Conservation (phyloP, 2,113 vertebrate species). For the Leptobrachium ailaonicum region DNA sequence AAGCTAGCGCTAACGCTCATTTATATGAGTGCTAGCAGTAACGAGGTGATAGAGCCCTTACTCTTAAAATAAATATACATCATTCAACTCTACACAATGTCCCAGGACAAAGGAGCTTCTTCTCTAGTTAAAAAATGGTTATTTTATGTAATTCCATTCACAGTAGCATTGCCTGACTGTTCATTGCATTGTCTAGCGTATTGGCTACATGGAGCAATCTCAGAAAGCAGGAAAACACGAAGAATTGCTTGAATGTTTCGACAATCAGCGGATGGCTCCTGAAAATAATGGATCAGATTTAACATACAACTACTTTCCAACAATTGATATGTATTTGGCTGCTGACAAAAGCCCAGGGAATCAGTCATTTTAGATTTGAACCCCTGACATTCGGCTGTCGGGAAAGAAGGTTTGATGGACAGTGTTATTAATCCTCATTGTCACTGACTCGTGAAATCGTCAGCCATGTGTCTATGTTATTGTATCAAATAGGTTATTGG, state of each 20-base stretch:
- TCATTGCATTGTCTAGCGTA: not conserved
- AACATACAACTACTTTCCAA: conserved; percentile 26
- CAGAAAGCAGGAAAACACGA: not conserved
- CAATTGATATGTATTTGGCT: conserved; percentile 17
- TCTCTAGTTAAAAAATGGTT: too few relatives aligned
- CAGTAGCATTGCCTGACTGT: too few relatives aligned
- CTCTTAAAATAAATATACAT: too few relatives aligned
- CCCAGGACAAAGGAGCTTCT: too few relatives aligned
- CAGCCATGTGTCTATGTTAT: conserved; percentile 44
- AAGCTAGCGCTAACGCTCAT: too few relatives aligned
- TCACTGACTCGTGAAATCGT: conserved; percentile 34
- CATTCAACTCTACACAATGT: too few relatives aligned
- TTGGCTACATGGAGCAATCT: too few relatives aligned
- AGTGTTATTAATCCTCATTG: conserved; percentile 50
- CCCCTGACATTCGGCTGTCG: conserved; percentile 40
- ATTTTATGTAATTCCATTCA: too few relatives aligned
- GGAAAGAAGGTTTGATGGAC: conserved; percentile 37
- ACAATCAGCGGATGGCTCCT: conserved; percentile 5
- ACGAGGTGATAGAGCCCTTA: too few relatives aligned
- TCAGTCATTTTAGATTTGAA: conserved; percentile 41
- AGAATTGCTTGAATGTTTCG: not conserved
- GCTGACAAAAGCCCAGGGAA: conserved; percentile 29
- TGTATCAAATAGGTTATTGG: conserved; percentile 38
- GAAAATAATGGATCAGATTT: conserved; percentile 30
- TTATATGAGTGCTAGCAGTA: too few relatives aligned